Percentiles rank a stretch among this genome's conserved stretches.
These are phyloP conservation scores for Ophion costatus DNA, from an alignment of 2,888 invertebrate genomes.

Conservation along the genomic window DNA sequence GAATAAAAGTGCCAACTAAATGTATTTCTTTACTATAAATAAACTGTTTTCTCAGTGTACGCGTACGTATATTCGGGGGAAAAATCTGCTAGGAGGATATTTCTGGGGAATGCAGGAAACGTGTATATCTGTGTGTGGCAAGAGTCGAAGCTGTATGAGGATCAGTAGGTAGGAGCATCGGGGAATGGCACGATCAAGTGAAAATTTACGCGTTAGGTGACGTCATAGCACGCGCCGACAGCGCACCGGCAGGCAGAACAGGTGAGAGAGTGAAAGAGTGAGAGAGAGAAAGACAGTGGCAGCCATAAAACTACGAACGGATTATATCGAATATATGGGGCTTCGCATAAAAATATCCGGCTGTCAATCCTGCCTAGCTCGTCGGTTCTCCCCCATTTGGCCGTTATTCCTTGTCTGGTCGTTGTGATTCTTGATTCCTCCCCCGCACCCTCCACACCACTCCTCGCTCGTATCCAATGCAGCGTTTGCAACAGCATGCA, in stretches of 20 bases:
- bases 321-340: constrained; percentile 79
- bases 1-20: no score
- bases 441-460: constrained; percentile 1
- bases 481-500: constrained; percentile 31
- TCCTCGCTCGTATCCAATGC: constrained; percentile 42
- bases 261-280: constrained; percentile 53
- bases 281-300: constrained; percentile 64
- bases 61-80: no score
- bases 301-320: constrained; percentile 81
- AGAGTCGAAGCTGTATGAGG: not conserved
- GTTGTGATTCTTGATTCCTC: constrained; percentile 46
- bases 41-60: no score
- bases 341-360: constrained; percentile 82
- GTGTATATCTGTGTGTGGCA: not conserved
- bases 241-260: not conserved
- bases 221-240: constrained; percentile 57
- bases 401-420: constrained; percentile 62
- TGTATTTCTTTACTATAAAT: no score
- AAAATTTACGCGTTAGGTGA: constrained; percentile 63
- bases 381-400: constrained; percentile 42
- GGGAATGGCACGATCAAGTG: constrained; percentile 49
- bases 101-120: no score
- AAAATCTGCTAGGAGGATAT: no score
- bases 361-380: constrained; percentile 76
- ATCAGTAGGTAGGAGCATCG: constrained; percentile 19